phyloP scores from a whole-genome alignment of 2,797 vertebrate genomes.

The Strix occidentalis region DNA sequence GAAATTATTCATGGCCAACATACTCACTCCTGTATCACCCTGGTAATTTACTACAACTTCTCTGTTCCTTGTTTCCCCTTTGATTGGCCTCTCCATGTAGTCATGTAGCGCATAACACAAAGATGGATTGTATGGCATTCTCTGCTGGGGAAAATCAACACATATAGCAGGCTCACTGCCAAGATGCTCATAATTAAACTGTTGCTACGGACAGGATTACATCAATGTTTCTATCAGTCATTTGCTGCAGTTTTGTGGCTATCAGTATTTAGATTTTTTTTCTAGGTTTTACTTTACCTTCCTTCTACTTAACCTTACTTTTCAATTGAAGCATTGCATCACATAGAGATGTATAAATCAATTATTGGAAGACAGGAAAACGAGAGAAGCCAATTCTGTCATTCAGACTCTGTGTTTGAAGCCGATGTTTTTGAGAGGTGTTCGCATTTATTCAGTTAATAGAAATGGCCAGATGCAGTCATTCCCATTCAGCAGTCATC shows the following conservation, averaged over 20 bases:
- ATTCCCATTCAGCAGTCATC: not conserved
- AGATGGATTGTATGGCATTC: conserved; percentile 71
- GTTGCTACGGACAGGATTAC: conserved; percentile 71
- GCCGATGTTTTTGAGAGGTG: not conserved
- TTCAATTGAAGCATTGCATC: not conserved
- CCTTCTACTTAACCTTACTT: not conserved
- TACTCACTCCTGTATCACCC: conserved; percentile 74
- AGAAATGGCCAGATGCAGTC: not conserved
- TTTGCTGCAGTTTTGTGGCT: conserved; percentile 5
- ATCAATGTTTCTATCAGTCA: conserved; percentile 63
- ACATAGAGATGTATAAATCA: not conserved
- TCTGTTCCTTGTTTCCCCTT: conserved; percentile 57
- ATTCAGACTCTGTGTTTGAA: conserved; percentile 19
- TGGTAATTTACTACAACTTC: conserved; percentile 65
- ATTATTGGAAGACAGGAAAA: not conserved
- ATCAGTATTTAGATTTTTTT: not conserved
- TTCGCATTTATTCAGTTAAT: not conserved
- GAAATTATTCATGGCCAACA: conserved; percentile 75
- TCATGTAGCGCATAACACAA: conserved; percentile 57
- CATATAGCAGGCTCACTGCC: conserved; percentile 63
- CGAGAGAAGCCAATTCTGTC: not conserved
- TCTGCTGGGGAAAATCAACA: conserved; percentile 73
- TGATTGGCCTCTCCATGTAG: conserved; percentile 71
- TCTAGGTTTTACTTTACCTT: not conserved
- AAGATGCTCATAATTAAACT: conserved; percentile 75